Evolutionary conservation across 2,797 vertebrate genomes (phyloP), one percentile per base, ranked within the genome.

Genomic region (Sebastes steindachneri): DNA sequence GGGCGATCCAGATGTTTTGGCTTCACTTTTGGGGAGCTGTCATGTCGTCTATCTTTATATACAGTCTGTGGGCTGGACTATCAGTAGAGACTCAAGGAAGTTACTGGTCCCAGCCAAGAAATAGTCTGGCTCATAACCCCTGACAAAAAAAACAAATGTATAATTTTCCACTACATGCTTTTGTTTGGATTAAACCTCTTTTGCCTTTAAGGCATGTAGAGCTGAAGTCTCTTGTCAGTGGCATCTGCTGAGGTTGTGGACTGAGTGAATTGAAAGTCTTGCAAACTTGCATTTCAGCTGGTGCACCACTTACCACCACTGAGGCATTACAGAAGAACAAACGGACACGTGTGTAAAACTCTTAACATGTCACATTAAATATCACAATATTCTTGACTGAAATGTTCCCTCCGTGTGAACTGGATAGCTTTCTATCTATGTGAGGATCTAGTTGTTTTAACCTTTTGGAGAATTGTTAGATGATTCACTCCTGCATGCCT

Each of bases 401-500:
- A 48, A 45, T 14, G 48, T 60, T 31, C 48, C 31, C 19, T 68
- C 9, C 3, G 33, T 37, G 7, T 28, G 37, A 82, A n/a, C 48
- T 45, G 19, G 41, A 21, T 5, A n/a, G 37, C 21, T 12, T 69
- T 71, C 68, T 19, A 6, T 81, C 11, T 62, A 4, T 58, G 25
- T 59, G 33, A 29, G 14, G 8, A 35, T 28, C 31, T 14, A 8
- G 67, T 51, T 3, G 4, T 54, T 57, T 28, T 4, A 23, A 23
- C 51, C 3, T 6, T 14, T 12, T 17, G 7, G 14, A 51, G 67
- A 29, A 19, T n/a, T 19, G 62, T 25, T 23, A 1, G n/a, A 31
- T 67, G 55, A 68, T 58, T 77, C 29, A 21, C 67, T 37, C 28
- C 59, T 65, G 73, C 89, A 1, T 83, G 91, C 77, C 78, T 69